Percentiles rank a stretch among this genome's conserved stretches.
phyloP scores from a whole-genome alignment of 2,113 vertebrate species.

The Ifrita kowaldi region DNA sequence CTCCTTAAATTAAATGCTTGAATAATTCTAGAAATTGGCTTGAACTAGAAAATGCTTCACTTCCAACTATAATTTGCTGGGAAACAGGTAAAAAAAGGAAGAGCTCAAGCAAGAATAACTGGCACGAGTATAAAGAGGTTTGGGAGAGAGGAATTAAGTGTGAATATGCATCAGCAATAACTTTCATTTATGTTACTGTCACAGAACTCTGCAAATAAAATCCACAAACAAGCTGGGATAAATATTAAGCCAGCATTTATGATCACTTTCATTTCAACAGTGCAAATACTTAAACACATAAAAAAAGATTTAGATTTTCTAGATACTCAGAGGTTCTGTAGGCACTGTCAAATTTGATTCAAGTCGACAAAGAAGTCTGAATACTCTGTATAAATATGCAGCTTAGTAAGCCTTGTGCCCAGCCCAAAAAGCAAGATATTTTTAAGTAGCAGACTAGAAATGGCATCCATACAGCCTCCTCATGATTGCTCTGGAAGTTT shows the following conservation, averaged over 20 bases:
- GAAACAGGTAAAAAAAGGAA: not conserved
- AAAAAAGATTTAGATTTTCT: not conserved
- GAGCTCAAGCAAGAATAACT: not conserved
- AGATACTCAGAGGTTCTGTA: not conserved
- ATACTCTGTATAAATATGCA: not conserved
- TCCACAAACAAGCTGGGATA: not conserved
- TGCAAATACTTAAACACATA: not conserved
- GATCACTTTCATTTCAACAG: not conserved
- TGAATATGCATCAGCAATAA: not conserved
- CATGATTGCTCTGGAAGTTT: not conserved
- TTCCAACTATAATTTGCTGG: not conserved
- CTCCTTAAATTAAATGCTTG: not conserved
- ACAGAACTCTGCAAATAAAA: not conserved
- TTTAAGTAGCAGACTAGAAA: not conserved
- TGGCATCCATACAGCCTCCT: not conserved
- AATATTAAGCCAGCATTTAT: not conserved
- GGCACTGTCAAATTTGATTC: not conserved
- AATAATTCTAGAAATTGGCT: slow-evolving; percentile 6
- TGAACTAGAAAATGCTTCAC: not conserved
- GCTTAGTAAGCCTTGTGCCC: not conserved
- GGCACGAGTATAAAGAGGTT: not conserved
- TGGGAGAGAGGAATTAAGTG: not conserved
- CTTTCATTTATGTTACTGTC: not conserved
- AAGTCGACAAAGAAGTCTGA: not conserved
- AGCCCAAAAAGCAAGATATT: not conserved